A percentile compares a stretch with the other conserved stretches of the same genome.
These are phyloP conservation scores for Anguilla obscura DNA, from an alignment of 2,797 vertebrate genomes.

Conservation along the genomic window DNA sequence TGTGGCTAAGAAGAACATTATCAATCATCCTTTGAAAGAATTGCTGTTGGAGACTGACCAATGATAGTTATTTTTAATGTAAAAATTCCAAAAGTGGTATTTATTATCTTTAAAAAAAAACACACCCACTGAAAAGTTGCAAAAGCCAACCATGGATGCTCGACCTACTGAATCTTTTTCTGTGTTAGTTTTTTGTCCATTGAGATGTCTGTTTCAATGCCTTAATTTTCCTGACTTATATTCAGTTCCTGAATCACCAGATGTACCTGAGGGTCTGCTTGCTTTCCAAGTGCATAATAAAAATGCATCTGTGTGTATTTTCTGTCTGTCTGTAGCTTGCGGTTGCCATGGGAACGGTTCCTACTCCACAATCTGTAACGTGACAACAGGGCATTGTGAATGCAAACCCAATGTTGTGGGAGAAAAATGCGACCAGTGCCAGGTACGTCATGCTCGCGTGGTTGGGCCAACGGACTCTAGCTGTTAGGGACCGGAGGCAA, in stretches of 20 bases:
- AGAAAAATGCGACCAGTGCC: slow-evolving; percentile 80
- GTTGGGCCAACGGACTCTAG: slow-evolving; percentile 14
- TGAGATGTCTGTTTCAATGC: not conserved
- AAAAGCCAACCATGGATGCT: not conserved
- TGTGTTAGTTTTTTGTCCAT: not conserved
- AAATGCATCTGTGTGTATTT: slow-evolving; percentile 19
- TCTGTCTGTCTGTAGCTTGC: slow-evolving; percentile 71
- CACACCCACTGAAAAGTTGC: not conserved
- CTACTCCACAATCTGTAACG: slow-evolving; percentile 74
- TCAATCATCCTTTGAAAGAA: not conserved
- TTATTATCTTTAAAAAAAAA: not conserved
- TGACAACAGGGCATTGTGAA: slow-evolving; percentile 77
- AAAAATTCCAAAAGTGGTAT: not conserved
- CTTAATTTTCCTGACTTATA: not conserved
- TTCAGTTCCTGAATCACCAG: not conserved
- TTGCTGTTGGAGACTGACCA: not conserved
- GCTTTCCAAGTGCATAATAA: not conserved
- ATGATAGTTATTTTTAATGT: not conserved
- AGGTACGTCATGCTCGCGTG: slow-evolving; percentile 69
- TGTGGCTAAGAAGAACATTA: not conserved
- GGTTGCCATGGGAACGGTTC: slow-evolving; percentile 78
- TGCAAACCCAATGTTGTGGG: slow-evolving; percentile 82
- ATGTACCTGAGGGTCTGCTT: not conserved
- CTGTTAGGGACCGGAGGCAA: slow-evolving; percentile 16
- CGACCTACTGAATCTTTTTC: not conserved